Base-by-base conservation (phyloP, 2,113 vertebrate species). In the Chamaea fasciata region DNA sequence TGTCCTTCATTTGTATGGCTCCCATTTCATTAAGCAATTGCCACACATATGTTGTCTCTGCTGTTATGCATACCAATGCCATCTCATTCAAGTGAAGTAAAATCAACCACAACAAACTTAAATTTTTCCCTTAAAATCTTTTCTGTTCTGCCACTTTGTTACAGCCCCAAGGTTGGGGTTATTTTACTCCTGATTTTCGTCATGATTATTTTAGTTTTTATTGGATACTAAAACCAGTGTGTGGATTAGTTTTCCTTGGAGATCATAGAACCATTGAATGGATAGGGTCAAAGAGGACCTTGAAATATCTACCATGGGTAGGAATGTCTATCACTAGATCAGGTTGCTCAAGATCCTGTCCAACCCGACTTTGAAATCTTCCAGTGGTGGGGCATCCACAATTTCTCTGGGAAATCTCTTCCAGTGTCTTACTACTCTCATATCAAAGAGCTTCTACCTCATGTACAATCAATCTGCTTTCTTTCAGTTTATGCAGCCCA, bases 21-120 rank as follows among this genome's bases (percentile, higher is more conserved):
- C 22, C 39, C 59, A 86, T 92, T 93, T 79, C n/a, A 83, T 80
- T 73, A 70, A 55, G 31, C 33, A 88, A n/a, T 81, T 86, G 35
- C 73, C 37, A 83, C 41, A 74, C 35, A 47, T 59, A 53, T 62
- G 57, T 71, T 90, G 10, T 57, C 17, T 47, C 44, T 83, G 10
- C 2, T 0, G 24, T 39, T 84, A 35, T 77, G 35, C 35, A 49
- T 57, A 46, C 26, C 12, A 50, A 53, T 59, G 23, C 2, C 9
- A 47, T 21, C 42, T 80, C 15, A 20, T 83, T 70, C n/a, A 50
- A 88, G 33, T 27, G 30, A 83, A 81, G 17, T 39, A 37, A 89
- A 91, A 85, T 57, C 31, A 85, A 73, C 26, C 6, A 11, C 7
- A 23, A 31, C 11, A 88, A 70, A 65, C 5, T 31, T 46, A 75